These are phyloP conservation scores for Triops cancriformis DNA, from an alignment of 1,140 invertebrate species.

Conservation along the genomic window DNA sequence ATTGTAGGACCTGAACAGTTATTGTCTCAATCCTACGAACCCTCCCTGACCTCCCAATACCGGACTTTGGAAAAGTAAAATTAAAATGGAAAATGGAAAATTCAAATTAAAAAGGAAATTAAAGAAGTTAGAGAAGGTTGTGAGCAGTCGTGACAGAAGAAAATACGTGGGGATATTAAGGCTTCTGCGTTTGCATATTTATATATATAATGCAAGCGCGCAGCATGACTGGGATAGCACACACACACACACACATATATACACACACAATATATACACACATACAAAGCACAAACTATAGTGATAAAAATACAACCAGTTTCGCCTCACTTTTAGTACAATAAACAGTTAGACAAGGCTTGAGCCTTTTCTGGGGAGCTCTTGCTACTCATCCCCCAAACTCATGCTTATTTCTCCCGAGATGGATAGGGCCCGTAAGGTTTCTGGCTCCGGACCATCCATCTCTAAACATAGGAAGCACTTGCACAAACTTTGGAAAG, in stretches of 20 bases:
- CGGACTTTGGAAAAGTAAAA: too few species aligned
- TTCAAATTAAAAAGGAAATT: too few species aligned
- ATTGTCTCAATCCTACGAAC: too few species aligned
- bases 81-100: too few species aligned
- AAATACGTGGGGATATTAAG: background rate
- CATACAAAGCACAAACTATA: background rate
- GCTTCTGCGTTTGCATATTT: background rate
- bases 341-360: constrained; percentile 14
- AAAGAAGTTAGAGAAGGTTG: too few species aligned
- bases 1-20: too few species aligned
- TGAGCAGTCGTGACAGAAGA: background rate
- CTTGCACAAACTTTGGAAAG: constrained; percentile 13
- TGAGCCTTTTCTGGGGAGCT: background rate
- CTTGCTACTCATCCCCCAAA: background rate
- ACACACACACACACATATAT: background rate
- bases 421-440: background rate
- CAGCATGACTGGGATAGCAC: constrained; percentile 12
- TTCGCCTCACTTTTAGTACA: constrained; percentile 9
- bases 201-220: background rate
- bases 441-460: background rate
- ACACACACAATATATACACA: background rate
- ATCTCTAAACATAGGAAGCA: constrained; percentile 14
- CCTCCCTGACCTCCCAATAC: too few species aligned
- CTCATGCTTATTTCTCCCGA: constrained; percentile 13
- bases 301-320: constrained; percentile 14